These are phyloP conservation scores for Drosophila grimshawi DNA, from an alignment of 1,140 invertebrate species.

Conservation along the genomic window DNA sequence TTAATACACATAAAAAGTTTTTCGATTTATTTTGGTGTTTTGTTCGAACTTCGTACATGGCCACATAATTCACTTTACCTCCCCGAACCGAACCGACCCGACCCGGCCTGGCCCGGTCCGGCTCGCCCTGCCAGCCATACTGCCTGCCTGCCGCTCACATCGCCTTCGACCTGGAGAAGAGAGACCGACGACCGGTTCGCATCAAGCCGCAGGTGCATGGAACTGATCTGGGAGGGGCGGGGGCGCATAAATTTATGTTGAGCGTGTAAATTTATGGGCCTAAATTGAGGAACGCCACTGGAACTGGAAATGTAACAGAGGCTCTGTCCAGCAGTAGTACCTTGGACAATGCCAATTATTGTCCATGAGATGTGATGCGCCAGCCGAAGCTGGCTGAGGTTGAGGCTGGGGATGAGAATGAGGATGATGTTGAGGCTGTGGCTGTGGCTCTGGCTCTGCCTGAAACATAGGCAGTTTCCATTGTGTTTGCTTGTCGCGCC, in stretches of 20 bases:
- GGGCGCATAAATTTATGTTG: conserved; percentile 58
- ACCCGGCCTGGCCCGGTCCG: too few relatives aligned
- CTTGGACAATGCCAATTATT: conserved; percentile 25
- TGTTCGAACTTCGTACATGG: conserved; percentile 55
- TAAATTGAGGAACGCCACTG: conserved; percentile 10
- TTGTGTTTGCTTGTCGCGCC: conserved; percentile 31
- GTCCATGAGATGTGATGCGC: conserved; percentile 1
- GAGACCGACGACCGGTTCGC: neutral
- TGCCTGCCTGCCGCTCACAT: too few relatives aligned
- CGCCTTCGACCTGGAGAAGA: neutral
- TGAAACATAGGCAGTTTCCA: neutral
- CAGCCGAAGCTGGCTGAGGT: neutral
- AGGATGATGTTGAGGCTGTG: conserved; percentile 9
- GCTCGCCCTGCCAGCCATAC: too few relatives aligned
- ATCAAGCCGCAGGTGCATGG: conserved; percentile 61
- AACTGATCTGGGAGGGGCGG: neutral
- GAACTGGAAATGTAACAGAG: neutral
- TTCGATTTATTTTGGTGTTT: conserved; percentile 78
- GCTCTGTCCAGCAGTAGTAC: conserved; percentile 8
- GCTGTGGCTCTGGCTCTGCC: conserved; percentile 14
- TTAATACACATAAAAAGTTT: conserved; percentile 80
- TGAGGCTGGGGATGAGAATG: neutral
- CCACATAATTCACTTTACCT: conserved; percentile 72
- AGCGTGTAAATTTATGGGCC: conserved; percentile 49
- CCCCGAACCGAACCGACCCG: too few relatives aligned